These are phyloP conservation scores for Scaptomyza cyrtandrae DNA, from an alignment of 2,888 invertebrate species.

Conservation along the genomic window DNA sequence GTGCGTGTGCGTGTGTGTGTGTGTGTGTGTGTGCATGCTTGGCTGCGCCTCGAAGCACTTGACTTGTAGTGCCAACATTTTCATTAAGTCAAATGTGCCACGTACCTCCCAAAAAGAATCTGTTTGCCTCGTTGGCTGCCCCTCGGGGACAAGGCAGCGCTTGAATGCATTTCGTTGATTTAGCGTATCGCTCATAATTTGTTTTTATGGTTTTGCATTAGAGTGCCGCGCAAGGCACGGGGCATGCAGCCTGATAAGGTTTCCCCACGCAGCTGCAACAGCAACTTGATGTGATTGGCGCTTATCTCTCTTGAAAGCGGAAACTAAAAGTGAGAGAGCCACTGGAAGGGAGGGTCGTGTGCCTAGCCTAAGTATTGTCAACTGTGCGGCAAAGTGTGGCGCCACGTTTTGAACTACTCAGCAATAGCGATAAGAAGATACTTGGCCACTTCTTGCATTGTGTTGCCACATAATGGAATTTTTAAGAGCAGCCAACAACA, in stretches of 20 bases:
- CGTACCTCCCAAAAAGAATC: slow-evolving; percentile 59
- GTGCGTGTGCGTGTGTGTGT: slow-evolving; percentile 14
- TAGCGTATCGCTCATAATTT: slow-evolving; percentile 82
- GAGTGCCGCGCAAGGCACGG: slow-evolving; percentile 41
- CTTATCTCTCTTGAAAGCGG: slow-evolving; percentile 43
- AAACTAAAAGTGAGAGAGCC: slow-evolving; percentile 46
- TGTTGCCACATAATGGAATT: slow-evolving; percentile 44
- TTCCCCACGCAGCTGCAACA: slow-evolving; percentile 18
- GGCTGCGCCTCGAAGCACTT: slow-evolving; percentile 82
- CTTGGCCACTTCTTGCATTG: background rate
- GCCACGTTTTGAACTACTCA: slow-evolving; percentile 34
- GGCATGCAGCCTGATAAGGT: slow-evolving; percentile 48
- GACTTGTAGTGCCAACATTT: slow-evolving; percentile 83
- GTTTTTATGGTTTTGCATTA: slow-evolving; percentile 81
- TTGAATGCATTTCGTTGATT: slow-evolving; percentile 74
- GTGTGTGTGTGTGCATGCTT: slow-evolving; percentile 54
- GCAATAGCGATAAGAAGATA: slow-evolving; percentile 13
- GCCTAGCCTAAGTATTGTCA: slow-evolving; percentile 35
- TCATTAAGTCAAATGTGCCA: slow-evolving; percentile 81
- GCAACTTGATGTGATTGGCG: slow-evolving; percentile 33
- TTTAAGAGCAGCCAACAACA: slow-evolving; percentile 28
- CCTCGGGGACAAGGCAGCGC: slow-evolving; percentile 23
- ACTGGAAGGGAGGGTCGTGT: slow-evolving; percentile 2
- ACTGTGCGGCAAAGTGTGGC: slow-evolving; percentile 42
- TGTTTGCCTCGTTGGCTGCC: slow-evolving; percentile 7